A percentile compares a stretch with the other conserved stretches of the same genome.
Evolutionary conservation across 2,888 invertebrate species (phyloP).

Genomic region (Coleophora deauratella): DNA sequence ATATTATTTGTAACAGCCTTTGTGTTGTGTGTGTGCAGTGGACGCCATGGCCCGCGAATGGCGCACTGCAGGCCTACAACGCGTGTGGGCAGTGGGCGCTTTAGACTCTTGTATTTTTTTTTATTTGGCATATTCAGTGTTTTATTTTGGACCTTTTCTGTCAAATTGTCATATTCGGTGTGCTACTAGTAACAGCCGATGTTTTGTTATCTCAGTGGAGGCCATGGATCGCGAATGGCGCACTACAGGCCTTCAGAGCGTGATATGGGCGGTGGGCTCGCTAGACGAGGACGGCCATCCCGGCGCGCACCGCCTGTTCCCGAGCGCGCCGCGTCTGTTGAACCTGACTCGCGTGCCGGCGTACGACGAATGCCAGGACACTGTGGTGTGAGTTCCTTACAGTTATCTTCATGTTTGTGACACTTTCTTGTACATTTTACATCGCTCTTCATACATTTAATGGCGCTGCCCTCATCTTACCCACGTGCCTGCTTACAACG

Average conservation of each 20-base stretch:
- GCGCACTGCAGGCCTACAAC: neutral
- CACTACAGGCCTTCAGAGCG: conserved; percentile 35
- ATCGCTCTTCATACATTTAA: neutral
- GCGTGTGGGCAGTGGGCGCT: no score
- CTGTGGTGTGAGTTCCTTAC: conserved; percentile 65
- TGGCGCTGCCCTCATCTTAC: neutral
- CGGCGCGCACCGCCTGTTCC: conserved; percentile 87
- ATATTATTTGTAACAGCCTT: no score
- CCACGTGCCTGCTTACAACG: neutral
- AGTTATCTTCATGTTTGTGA: neutral
- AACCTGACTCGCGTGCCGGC: conserved; percentile 77
- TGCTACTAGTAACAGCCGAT: no score
- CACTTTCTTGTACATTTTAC: conserved; percentile 3
- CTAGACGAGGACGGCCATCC: conserved; percentile 86
- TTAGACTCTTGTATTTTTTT: no score
- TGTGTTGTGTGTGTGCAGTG: neutral
- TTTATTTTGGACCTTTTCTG: neutral
- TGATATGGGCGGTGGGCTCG: conserved; percentile 90
- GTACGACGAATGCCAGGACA: conserved; percentile 82
- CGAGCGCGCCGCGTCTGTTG: conserved; percentile 79
- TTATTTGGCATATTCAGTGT: no score
- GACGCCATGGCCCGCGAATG: neutral
- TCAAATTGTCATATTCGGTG: neutral
- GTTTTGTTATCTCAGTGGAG: conserved; percentile 32
- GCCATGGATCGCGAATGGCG: conserved; percentile 25